Percentiles rank a stretch among this genome's conserved stretches.
Conservation (phyloP, 2,113 vertebrate genomes). For the Catharus bicknelli region DNA sequence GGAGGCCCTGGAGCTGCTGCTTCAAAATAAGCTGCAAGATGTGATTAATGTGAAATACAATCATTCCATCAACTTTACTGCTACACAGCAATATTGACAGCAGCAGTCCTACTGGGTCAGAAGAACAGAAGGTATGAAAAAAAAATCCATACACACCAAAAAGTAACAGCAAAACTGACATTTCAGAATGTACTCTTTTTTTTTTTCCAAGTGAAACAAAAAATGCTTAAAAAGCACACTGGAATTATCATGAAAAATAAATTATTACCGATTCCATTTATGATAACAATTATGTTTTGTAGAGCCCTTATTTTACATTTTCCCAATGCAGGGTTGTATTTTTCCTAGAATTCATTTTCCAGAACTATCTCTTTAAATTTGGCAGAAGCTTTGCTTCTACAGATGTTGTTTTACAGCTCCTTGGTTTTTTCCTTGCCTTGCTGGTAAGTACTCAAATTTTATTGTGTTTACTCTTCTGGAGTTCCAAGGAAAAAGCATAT, state of each 20-base stretch:
- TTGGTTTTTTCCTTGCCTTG: not conserved
- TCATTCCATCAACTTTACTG: not conserved
- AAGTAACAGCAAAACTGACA: not conserved
- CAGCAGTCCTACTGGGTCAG: not conserved
- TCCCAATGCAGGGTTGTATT: not conserved
- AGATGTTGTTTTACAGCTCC: not conserved
- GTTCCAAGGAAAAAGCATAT: not conserved
- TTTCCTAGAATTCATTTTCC: slow-evolving; percentile 11
- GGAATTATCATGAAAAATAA: not conserved
- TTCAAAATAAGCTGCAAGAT: not conserved
- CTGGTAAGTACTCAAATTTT: slow-evolving; percentile 12
- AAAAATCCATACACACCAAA: not conserved
- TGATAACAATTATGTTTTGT: not conserved
- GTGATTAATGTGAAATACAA: not conserved
- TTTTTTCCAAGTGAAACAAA: not conserved
- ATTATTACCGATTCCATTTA: not conserved
- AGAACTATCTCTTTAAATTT: not conserved
- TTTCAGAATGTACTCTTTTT: not conserved
- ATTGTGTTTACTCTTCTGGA: not conserved
- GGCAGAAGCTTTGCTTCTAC: not conserved
- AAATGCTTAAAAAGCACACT: not conserved
- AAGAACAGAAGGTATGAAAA: not conserved
- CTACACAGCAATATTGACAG: not conserved
- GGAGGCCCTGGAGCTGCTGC: not conserved
- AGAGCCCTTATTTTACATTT: not conserved